These are phyloP conservation scores for Lobophora halterata DNA, from an alignment of 2,888 invertebrate species.

Conservation along the genomic window DNA sequence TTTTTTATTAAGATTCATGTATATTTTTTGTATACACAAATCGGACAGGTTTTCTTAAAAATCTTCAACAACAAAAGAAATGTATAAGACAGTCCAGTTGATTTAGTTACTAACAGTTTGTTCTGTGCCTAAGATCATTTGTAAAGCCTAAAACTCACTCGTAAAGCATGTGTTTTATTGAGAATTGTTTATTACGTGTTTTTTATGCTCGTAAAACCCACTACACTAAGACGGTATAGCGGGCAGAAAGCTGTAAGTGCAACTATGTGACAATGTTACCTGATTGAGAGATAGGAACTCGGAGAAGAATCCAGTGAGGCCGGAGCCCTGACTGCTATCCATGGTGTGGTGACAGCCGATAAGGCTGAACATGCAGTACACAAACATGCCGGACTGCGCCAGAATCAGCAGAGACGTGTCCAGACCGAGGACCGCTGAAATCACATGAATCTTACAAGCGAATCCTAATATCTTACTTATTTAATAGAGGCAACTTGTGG, in stretches of 20 bases:
- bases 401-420: slow-evolving; percentile 91
- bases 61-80: too few relatives aligned
- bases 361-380: slow-evolving; percentile 93
- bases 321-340: slow-evolving; percentile 74
- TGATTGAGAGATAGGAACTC: slow-evolving; percentile 89
- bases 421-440: slow-evolving; percentile 74
- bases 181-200: too few relatives aligned
- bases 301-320: slow-evolving; percentile 84
- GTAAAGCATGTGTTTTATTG: too few relatives aligned
- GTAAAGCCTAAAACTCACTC: too few relatives aligned
- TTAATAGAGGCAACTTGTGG: too few relatives aligned
- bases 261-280: slow-evolving; percentile 52
- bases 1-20: background rate
- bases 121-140: too few relatives aligned
- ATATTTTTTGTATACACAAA: background rate
- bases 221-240: too few relatives aligned
- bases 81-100: too few relatives aligned
- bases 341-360: slow-evolving; percentile 87
- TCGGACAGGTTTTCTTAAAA: background rate
- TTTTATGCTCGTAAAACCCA: too few relatives aligned
- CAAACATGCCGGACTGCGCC: slow-evolving; percentile 93
- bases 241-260: too few relatives aligned
- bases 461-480: background rate
- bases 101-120: too few relatives aligned
- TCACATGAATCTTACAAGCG: background rate